Conservation (phyloP, 1,140 invertebrate genomes). For the Diorhabda sublineata region DNA sequence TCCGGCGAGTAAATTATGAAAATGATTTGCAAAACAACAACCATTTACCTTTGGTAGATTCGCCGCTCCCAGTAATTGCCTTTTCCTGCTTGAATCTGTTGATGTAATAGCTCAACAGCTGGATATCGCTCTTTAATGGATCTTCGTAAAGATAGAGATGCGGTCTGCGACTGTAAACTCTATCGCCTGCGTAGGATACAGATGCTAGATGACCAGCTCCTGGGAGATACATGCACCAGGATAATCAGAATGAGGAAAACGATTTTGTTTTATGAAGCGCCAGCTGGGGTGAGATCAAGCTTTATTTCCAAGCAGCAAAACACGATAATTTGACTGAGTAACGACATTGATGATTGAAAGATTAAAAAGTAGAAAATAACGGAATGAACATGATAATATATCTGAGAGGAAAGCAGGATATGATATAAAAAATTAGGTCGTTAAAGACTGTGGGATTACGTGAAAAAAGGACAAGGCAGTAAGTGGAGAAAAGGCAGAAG, state of each 20-base stretch:
- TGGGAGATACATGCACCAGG: conserved; percentile 31
- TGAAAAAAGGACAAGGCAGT: no score
- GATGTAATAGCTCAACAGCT: conserved; percentile 47
- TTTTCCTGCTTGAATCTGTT: conserved; percentile 46
- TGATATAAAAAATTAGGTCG: no score
- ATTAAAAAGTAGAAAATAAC: no score
- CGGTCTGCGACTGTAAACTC: conserved; percentile 65
- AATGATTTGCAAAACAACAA: neutral
- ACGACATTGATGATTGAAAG: no score
- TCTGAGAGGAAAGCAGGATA: no score
- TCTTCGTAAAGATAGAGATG: conserved; percentile 61
- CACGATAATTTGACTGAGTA: no score
- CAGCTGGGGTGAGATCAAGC: no score
- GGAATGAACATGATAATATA: no score
- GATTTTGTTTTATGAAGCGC: neutral
- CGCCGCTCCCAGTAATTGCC: conserved; percentile 18
- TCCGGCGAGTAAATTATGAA: no score
- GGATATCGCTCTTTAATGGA: conserved; percentile 45
- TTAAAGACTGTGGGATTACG: no score
- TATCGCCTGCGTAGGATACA: conserved; percentile 72
- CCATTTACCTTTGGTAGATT: conserved; percentile 30
- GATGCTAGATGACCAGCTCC: conserved; percentile 70
- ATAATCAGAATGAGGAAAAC: neutral
- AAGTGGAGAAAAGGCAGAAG: no score
- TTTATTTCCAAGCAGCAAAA: no score